Evolutionary conservation across 1,140 invertebrate species (phyloP).

Genomic region (Cotesia chilonis): DNA sequence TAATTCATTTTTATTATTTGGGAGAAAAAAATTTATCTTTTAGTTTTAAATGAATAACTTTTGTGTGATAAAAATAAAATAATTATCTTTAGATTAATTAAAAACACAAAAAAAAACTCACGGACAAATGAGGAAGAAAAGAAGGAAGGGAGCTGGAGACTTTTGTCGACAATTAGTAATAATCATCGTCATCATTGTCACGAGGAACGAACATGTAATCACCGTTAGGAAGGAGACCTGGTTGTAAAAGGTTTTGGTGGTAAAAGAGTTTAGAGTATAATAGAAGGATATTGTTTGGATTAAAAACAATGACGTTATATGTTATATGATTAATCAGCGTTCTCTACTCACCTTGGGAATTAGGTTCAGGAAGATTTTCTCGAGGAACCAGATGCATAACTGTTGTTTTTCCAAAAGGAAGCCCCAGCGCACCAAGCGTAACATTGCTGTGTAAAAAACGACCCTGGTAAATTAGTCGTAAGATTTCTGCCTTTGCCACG

Average conservation of each 20-base stretch:
- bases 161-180: conserved; percentile 21
- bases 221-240: conserved; percentile 55
- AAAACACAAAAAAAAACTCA: no score
- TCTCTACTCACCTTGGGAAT: conserved; percentile 86
- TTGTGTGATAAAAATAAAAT: no score
- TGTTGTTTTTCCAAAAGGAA: conserved; percentile 95
- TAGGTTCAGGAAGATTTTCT: conserved; percentile 98
- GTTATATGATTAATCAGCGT: neutral
- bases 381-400: conserved; percentile 99
- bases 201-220: conserved; percentile 53
- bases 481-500: conserved; percentile 94
- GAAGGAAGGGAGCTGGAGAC: no score
- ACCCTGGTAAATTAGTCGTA: conserved; percentile 98
- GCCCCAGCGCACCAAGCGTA: conserved; percentile 93
- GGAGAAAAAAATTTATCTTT: no score
- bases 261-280: conserved; percentile 29
- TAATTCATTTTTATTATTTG: no score
- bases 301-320: neutral
- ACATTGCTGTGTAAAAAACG: conserved; percentile 99
- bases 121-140: no score
- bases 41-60: no score
- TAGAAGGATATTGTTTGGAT: conserved; percentile 23
- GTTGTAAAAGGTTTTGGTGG: neutral
- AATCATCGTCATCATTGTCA: conserved; percentile 39
- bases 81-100: no score